These are phyloP conservation scores for Zoanthus sociatus DNA, from an alignment of 92 coral and sea anemone species.

Conservation along the genomic window DNA sequence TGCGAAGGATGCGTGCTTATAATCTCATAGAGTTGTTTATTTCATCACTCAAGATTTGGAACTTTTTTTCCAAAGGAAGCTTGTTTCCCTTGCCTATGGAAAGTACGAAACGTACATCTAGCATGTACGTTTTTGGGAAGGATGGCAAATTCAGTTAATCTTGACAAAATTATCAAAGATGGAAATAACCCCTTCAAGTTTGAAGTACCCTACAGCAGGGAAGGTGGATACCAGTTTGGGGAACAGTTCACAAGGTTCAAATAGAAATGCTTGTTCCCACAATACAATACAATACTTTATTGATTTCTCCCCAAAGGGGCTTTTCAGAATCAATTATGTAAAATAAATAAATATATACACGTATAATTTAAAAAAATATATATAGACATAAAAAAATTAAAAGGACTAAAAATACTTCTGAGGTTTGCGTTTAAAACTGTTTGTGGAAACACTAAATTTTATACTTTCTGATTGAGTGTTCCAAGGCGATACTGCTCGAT, in stretches of 20 bases:
- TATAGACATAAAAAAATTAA: too few relatives aligned
- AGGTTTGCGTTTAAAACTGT: too few relatives aligned
- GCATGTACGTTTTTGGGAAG: constrained; percentile 61
- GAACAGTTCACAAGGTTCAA: constrained; percentile 57
- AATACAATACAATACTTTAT: too few relatives aligned
- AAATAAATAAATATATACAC: too few relatives aligned
- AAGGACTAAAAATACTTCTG: too few relatives aligned
- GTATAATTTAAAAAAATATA: too few relatives aligned
- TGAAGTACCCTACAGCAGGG: constrained; percentile 51
- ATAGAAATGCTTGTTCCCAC: constrained; percentile 66
- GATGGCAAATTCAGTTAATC: constrained; percentile 49
- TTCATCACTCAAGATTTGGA: neutral
- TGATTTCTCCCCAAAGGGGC: too few relatives aligned
- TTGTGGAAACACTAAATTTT: too few relatives aligned
- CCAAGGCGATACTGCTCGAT: too few relatives aligned
- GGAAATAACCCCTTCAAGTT: constrained; percentile 26
- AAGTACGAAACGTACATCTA: constrained; percentile 50
- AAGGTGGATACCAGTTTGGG: too few relatives aligned
- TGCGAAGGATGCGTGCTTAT: neutral
- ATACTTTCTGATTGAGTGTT: too few relatives aligned
- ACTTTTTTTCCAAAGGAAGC: neutral
- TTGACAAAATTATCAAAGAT: constrained; percentile 45
- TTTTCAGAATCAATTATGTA: too few relatives aligned
- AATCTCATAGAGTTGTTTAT: neutral
- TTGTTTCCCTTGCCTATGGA: neutral